A percentile compares a stretch with the other conserved stretches of the same genome.
Conservation (phyloP, 2,888 invertebrate species). For the Athetis lepigone region DNA sequence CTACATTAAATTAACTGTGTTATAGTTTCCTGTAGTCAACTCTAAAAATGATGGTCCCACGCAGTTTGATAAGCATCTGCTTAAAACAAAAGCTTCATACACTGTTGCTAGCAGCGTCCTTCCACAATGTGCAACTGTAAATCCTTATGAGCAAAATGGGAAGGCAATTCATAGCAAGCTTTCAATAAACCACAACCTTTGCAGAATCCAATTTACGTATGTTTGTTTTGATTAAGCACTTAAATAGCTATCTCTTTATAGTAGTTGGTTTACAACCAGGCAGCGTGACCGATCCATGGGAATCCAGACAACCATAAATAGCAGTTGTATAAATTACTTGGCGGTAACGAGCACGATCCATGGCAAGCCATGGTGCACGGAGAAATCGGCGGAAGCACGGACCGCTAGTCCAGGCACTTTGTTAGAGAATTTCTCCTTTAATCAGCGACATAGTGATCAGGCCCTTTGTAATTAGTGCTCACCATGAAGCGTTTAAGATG, state of each 20-base stretch:
- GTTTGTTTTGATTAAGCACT: constrained; percentile 47
- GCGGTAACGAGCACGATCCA: constrained; percentile 54
- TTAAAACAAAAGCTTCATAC: constrained; percentile 14
- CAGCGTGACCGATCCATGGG: constrained; percentile 58
- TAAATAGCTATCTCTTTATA: constrained; percentile 30
- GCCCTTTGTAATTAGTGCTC: constrained; percentile 42
- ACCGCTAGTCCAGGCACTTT: constrained; percentile 60
- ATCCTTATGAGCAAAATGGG: neutral
- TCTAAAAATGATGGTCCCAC: constrained; percentile 10
- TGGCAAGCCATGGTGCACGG: constrained; percentile 49
- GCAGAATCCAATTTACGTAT: constrained; percentile 6
- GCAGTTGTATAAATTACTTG: constrained; percentile 64
- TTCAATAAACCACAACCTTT: constrained; percentile 2
- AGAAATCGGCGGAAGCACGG: constrained; percentile 74
- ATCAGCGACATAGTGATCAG: constrained; percentile 28
- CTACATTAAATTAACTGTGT: constrained; percentile 44
- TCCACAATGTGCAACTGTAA: constrained; percentile 18
- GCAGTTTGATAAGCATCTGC: constrained; percentile 24
- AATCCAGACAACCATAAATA: constrained; percentile 61
- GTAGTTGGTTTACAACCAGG: constrained; percentile 35
- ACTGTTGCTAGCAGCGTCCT: neutral
- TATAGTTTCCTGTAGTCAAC: constrained; percentile 33
- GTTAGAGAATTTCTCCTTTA: constrained; percentile 62
- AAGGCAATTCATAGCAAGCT: neutral
- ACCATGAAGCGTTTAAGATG: constrained; percentile 25